Evolutionary conservation across 2,113 vertebrate genomes (phyloP).

Genomic region (Arothron firmamentum): DNA sequence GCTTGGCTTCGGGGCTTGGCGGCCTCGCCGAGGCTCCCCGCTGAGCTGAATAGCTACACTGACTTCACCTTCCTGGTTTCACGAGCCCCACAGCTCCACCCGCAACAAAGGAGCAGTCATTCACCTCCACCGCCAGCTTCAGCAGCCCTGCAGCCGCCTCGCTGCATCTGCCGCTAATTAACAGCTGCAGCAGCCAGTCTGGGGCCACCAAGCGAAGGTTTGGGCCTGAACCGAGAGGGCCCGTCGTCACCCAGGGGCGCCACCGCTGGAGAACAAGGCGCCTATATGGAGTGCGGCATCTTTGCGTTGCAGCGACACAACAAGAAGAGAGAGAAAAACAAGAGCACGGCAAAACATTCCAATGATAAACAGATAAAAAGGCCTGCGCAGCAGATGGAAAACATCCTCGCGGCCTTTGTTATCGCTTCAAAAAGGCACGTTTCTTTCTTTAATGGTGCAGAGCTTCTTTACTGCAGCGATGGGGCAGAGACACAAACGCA

Average conservation of each 20-base stretch:
- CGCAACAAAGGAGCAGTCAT: conserved; percentile 28
- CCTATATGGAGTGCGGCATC: neutral
- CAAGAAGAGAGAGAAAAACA: neutral
- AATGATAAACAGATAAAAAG: conserved; percentile 18
- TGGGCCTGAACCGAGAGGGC: neutral
- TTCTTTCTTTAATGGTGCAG: conserved; percentile 10
- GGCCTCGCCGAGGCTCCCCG: conserved; percentile 38
- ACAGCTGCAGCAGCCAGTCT: conserved; percentile 6
- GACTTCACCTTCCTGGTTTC: conserved; percentile 28
- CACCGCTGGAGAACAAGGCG: neutral
- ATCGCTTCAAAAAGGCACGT: conserved; percentile 2
- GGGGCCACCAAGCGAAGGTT: conserved; percentile 14
- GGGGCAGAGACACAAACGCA: no score
- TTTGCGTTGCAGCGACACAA: no score
- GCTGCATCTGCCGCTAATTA: conserved; percentile 55
- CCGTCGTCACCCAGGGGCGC: no score
- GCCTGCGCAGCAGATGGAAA: conserved; percentile 47
- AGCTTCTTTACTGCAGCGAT: no score
- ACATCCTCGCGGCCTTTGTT: conserved; percentile 2
- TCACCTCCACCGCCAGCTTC: conserved; percentile 16
- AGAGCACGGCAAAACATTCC: conserved; percentile 29
- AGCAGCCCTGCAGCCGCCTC: conserved; percentile 29
- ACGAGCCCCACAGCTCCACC: conserved; percentile 22
- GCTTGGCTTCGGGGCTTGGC: conserved; percentile 17
- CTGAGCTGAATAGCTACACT: conserved; percentile 48